A percentile compares a stretch with the other conserved stretches of the same genome.
phyloP scores from a whole-genome alignment of 1,140 invertebrate genomes.

The Drosophila repleta region DNA sequence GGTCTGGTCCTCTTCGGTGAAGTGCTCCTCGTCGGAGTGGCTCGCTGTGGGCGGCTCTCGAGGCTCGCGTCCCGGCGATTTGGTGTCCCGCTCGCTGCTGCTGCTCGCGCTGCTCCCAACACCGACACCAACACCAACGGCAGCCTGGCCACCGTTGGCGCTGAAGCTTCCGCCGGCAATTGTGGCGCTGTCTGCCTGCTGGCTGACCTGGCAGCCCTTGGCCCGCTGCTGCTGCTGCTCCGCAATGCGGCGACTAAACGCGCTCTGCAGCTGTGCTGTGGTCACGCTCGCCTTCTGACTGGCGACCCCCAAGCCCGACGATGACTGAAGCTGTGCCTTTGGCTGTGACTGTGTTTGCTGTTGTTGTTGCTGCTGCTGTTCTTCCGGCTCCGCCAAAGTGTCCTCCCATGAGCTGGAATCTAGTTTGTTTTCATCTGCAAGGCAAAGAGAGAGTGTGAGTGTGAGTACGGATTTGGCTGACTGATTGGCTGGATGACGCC shows the following conservation, averaged over 20 bases:
- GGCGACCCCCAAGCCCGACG: slow-evolving; percentile 3
- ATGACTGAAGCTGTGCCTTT: slow-evolving; percentile 33
- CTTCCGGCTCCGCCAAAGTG: slow-evolving; percentile 57
- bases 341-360: slow-evolving; percentile 16
- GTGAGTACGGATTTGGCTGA: slow-evolving; percentile 2
- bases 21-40: slow-evolving; percentile 61
- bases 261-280: slow-evolving; percentile 72
- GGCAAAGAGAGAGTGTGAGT: background rate
- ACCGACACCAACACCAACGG: slow-evolving; percentile 73
- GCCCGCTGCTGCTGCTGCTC: slow-evolving; percentile 57
- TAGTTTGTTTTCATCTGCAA: slow-evolving; percentile 75
- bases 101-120: slow-evolving; percentile 53
- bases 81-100: slow-evolving; percentile 65
- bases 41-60: slow-evolving; percentile 23
- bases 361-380: slow-evolving; percentile 29
- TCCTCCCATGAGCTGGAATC: slow-evolving; percentile 81
- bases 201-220: slow-evolving; percentile 29
- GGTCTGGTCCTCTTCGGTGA: slow-evolving; percentile 76
- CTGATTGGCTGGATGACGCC: slow-evolving; percentile 11
- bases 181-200: slow-evolving; percentile 60
- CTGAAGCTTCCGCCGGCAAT: slow-evolving; percentile 82
- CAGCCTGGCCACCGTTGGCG: slow-evolving; percentile 80
- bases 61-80: slow-evolving; percentile 45
- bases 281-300: slow-evolving; percentile 61
- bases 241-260: slow-evolving; percentile 65